phyloP scores from a whole-genome alignment of 1,140 invertebrate species.

The Maniola jurtina region DNA sequence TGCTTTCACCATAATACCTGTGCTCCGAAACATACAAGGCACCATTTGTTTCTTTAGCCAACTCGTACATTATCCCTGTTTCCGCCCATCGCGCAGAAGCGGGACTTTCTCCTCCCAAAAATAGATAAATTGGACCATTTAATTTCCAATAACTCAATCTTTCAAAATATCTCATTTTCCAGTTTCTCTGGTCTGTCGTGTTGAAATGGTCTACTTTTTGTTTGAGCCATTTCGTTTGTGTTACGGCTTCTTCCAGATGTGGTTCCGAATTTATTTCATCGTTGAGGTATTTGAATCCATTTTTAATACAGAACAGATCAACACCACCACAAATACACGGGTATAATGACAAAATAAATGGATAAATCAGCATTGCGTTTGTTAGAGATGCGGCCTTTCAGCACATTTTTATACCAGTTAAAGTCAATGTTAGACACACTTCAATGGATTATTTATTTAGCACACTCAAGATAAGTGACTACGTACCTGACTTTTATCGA shows the following conservation, averaged over 20 bases:
- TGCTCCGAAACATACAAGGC: constrained; percentile 82
- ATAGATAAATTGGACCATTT: constrained; percentile 75
- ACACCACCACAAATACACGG: constrained; percentile 9
- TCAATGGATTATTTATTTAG: too few relatives aligned
- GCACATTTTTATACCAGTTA: background rate
- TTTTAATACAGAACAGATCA: constrained; percentile 25
- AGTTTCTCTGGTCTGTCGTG: constrained; percentile 41
- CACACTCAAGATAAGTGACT: background rate
- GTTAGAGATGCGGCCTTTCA: background rate
- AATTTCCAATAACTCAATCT: constrained; percentile 45
- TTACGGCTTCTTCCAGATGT: background rate
- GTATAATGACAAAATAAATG: constrained; percentile 8
- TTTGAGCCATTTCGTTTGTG: constrained; percentile 46
- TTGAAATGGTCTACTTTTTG: constrained; percentile 63
- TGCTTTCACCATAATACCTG: constrained; percentile 89
- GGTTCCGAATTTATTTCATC: constrained; percentile 35
- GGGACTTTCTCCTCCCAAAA: constrained; percentile 80
- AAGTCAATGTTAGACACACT: too few relatives aligned
- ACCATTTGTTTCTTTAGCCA: constrained; percentile 69
- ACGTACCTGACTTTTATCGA: background rate
- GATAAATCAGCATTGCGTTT: constrained; percentile 21
- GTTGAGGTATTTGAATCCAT: constrained; percentile 41
- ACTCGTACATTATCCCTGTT: constrained; percentile 42
- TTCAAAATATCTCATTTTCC: constrained; percentile 65
- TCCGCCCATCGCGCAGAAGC: constrained; percentile 38